Conservation (phyloP, 92 coral and sea anemone species). For the Epizoanthus illoricatus region DNA sequence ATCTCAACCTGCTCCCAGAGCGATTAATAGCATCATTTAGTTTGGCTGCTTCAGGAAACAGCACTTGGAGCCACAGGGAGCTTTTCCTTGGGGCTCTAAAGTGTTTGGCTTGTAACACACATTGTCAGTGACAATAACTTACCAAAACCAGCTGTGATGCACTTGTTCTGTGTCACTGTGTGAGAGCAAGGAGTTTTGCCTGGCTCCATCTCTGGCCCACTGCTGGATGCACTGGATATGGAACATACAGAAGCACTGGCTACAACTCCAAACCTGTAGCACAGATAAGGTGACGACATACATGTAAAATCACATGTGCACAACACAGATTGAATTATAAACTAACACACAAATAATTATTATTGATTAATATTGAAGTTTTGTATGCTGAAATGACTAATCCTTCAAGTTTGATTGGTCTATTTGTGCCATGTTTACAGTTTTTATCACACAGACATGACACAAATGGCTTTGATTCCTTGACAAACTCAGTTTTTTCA, state of each 20-base stretch:
- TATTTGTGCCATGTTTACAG: no score
- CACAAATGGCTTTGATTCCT: no score
- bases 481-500: no score
- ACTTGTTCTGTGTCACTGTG: slow-evolving; percentile 64
- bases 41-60: not conserved
- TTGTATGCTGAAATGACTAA: no score
- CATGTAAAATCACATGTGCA: not conserved
- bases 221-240: slow-evolving; percentile 93
- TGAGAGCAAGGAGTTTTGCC: slow-evolving; percentile 60
- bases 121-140: not conserved
- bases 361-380: no score
- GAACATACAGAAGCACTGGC: slow-evolving; percentile 78
- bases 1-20: no score
- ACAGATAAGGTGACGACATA: not conserved
- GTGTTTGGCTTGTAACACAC: not conserved
- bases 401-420: no score
- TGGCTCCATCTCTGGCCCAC: slow-evolving; percentile 95
- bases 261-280: slow-evolving; percentile 87
- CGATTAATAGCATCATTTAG: no score
- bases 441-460: no score
- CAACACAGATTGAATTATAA: not conserved
- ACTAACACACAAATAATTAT: no score
- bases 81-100: not conserved
- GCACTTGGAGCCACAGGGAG: not conserved
- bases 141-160: slow-evolving; percentile 85